phyloP scores from a whole-genome alignment of 92 coral and sea anemone species.

The Epizoanthus stellaris region DNA sequence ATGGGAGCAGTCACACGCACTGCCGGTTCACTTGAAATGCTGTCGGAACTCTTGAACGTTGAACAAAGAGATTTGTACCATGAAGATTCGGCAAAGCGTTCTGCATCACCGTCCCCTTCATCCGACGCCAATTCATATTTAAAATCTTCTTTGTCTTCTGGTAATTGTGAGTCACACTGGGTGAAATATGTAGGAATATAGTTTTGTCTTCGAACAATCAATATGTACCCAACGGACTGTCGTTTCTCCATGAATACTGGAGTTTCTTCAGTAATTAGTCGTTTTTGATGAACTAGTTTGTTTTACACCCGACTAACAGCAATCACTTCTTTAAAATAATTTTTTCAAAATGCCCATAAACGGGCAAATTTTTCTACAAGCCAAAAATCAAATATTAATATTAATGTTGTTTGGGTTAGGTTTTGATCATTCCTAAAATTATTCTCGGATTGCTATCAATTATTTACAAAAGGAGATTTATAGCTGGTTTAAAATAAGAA shows the following conservation, averaged over 20 bases:
- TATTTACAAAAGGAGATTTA: constrained; percentile 8
- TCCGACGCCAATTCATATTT: constrained; percentile 34
- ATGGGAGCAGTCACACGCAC: background rate
- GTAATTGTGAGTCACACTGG: constrained; percentile 32
- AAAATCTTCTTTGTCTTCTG: constrained; percentile 30
- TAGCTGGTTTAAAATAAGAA: background rate
- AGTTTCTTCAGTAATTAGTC: background rate
- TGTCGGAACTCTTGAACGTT: constrained; percentile 35
- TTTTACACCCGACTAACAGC: background rate
- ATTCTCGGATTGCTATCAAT: constrained; percentile 10
- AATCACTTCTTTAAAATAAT: background rate
- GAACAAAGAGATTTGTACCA: constrained; percentile 1
- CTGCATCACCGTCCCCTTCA: background rate
- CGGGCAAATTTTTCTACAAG: constrained; percentile 2
- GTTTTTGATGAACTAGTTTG: background rate
- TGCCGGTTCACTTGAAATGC: constrained; percentile 28
- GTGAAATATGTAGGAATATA: constrained; percentile 39
- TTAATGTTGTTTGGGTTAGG: constrained; percentile 20
- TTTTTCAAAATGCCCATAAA: constrained; percentile 16
- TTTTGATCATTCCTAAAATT: background rate
- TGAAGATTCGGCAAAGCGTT: background rate
- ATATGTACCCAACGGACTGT: constrained; percentile 18
- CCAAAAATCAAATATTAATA: constrained; percentile 43
- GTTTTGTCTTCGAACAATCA: constrained; percentile 40
- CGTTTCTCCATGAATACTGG: constrained; percentile 16